Percentiles rank a stretch among this genome's conserved stretches.
phyloP scores from a whole-genome alignment of 1,140 invertebrate species.

The Dinoponera quadriceps region DNA sequence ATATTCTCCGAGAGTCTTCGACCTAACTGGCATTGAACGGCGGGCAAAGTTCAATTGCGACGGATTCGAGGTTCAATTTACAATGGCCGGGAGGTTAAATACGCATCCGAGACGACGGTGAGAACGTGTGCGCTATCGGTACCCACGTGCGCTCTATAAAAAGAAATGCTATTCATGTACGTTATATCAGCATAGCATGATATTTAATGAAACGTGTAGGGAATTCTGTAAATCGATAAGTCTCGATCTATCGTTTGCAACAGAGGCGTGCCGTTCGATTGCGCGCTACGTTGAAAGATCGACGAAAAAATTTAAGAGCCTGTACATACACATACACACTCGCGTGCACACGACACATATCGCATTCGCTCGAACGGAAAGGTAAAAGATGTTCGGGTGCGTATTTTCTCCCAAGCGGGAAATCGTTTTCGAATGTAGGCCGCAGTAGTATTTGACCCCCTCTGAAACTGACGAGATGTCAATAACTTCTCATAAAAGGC shows the following conservation, averaged over 20 bases:
- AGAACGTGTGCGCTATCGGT: constrained; percentile 7
- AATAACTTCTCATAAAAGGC: constrained; percentile 69
- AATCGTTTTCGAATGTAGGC: constrained; percentile 33
- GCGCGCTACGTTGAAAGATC: not conserved
- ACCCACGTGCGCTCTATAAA: not conserved
- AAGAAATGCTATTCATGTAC: not conserved
- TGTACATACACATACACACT: too few relatives aligned
- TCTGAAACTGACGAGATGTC: constrained; percentile 61
- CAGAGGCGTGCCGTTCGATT: not conserved
- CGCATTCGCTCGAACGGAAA: not conserved
- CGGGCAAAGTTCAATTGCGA: constrained; percentile 55
- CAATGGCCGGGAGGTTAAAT: constrained; percentile 53
- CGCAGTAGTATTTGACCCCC: constrained; percentile 51
- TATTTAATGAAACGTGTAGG: not conserved
- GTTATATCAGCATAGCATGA: not conserved
- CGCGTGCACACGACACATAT: too few relatives aligned
- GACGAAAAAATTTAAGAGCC: too few relatives aligned
- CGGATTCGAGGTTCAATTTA: constrained; percentile 60
- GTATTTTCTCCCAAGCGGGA: not conserved
- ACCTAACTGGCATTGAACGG: constrained; percentile 10
- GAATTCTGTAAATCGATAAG: not conserved
- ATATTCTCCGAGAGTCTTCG: not conserved
- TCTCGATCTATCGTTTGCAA: not conserved
- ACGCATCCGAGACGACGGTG: constrained; percentile 27
- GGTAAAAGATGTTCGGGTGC: not conserved